These are phyloP conservation scores for Halictus ligatus DNA, from an alignment of 2,888 invertebrate species.

Conservation along the genomic window DNA sequence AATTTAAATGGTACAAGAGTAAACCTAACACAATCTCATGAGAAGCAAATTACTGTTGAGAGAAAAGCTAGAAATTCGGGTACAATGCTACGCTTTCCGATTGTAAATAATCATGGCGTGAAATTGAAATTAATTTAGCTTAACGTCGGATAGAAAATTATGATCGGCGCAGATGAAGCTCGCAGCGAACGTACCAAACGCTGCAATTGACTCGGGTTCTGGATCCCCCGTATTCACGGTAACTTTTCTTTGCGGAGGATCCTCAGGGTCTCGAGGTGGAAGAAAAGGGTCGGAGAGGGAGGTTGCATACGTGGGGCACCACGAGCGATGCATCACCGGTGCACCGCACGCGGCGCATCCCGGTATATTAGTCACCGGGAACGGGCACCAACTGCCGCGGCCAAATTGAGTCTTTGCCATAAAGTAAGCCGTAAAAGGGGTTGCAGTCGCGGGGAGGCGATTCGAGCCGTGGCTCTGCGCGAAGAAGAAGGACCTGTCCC, in stretches of 20 bases:
- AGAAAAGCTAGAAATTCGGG: not conserved
- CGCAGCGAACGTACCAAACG: not conserved
- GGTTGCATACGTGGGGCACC: constrained; percentile 64
- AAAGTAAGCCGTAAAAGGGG: constrained; percentile 84
- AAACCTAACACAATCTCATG: too few species aligned
- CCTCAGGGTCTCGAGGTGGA: constrained; percentile 15
- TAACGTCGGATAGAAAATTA: not conserved
- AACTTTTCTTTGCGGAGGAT: constrained; percentile 32
- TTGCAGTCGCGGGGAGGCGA: constrained; percentile 67
- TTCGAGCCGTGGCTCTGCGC: constrained; percentile 83
- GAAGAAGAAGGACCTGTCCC: constrained; percentile 69
- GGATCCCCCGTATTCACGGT: constrained; percentile 1
- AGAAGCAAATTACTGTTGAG: too few species aligned
- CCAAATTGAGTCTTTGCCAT: constrained; percentile 86
- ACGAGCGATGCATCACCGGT: constrained; percentile 85
- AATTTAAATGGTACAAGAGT: too few species aligned
- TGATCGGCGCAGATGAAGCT: not conserved
- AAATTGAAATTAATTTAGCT: not conserved
- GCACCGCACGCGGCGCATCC: constrained; percentile 86
- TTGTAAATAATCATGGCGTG: not conserved
- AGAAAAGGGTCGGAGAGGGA: not conserved
- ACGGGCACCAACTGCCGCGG: constrained; percentile 85
- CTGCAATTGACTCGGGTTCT: not conserved
- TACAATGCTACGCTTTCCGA: not conserved
- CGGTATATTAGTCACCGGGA: constrained; percentile 88